These are phyloP conservation scores for Apeira syringaria DNA, from an alignment of 2,888 invertebrate species.

Conservation along the genomic window DNA sequence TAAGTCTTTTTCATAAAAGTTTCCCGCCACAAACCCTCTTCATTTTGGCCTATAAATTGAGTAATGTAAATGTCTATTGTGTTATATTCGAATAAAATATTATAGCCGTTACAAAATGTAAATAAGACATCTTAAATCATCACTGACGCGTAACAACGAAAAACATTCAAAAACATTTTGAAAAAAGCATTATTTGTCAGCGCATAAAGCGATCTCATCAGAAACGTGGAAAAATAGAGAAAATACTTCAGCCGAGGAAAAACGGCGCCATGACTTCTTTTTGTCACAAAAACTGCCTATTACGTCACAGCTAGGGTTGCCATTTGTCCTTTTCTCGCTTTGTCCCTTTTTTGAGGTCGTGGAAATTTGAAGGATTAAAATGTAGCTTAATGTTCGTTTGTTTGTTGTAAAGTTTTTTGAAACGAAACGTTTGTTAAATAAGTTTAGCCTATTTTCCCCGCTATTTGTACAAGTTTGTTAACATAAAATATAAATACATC, in stretches of 20 bases:
- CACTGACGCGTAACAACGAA: not conserved
- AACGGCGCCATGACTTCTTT: not conserved
- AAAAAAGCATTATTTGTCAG: slow-evolving; percentile 21
- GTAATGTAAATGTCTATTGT: too few species aligned
- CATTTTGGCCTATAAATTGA: too few species aligned
- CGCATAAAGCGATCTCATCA: slow-evolving; percentile 16
- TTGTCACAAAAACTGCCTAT: slow-evolving; percentile 20
- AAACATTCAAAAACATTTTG: not conserved
- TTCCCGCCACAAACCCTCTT: too few species aligned
- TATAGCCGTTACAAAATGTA: not conserved
- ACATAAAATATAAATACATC: too few species aligned
- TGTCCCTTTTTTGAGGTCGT: not conserved
- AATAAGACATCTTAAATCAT: slow-evolving; percentile 12
- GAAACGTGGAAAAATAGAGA: slow-evolving; percentile 1
- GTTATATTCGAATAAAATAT: too few species aligned
- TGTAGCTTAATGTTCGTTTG: not conserved
- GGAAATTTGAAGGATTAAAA: not conserved
- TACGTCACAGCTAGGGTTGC: slow-evolving; percentile 16
- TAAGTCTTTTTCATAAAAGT: too few species aligned
- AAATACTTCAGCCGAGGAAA: not conserved
- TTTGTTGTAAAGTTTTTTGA: not conserved
- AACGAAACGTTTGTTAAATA: too few species aligned
- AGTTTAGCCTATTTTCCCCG: too few species aligned
- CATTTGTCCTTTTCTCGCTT: not conserved
- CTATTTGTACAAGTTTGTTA: too few species aligned